phyloP scores from a whole-genome alignment of 2,888 invertebrate genomes.

The Oscheius sp. region DNA sequence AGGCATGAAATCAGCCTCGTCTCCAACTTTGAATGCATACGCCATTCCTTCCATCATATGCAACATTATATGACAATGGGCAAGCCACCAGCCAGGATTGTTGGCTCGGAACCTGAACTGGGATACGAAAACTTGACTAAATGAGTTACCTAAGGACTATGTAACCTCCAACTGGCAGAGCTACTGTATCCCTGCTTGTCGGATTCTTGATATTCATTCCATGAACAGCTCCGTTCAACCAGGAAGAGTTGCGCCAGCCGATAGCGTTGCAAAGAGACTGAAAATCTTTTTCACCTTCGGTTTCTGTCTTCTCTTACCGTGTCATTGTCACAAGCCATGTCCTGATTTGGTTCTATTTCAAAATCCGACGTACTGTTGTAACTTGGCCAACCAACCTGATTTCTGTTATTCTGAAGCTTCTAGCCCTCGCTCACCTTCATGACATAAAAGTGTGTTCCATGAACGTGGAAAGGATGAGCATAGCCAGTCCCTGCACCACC shows the following conservation, averaged over 20 bases:
- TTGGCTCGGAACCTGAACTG: constrained; percentile 68
- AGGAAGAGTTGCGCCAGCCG: constrained; percentile 47
- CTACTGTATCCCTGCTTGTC: constrained; percentile 71
- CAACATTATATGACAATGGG: constrained; percentile 69
- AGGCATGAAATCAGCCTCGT: constrained; percentile 11
- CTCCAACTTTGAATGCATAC: constrained; percentile 56
- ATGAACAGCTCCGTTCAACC: constrained; percentile 58
- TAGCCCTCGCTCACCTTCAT: constrained; percentile 52
- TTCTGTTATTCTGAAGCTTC: background rate
- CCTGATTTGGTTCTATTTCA: constrained; percentile 58
- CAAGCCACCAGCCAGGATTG: constrained; percentile 73
- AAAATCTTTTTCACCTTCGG: background rate
- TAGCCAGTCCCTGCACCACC: constrained; percentile 60
- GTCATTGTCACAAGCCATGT: constrained; percentile 49
- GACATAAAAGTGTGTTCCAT: constrained; percentile 68
- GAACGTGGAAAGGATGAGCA: constrained; percentile 68
- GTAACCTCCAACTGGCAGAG: constrained; percentile 73
- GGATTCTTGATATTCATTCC: constrained; percentile 64
- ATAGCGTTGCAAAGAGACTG: constrained; percentile 44
- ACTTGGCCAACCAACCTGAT: constrained; percentile 57
- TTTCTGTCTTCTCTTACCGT: constrained; percentile 24
- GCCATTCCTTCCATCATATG: constrained; percentile 73
- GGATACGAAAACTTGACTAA: background rate
- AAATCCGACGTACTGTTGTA: constrained; percentile 52
- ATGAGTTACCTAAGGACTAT: constrained; percentile 63